Base-by-base conservation (phyloP, 1,140 invertebrate species). In the Polypedilum pembai region DNA sequence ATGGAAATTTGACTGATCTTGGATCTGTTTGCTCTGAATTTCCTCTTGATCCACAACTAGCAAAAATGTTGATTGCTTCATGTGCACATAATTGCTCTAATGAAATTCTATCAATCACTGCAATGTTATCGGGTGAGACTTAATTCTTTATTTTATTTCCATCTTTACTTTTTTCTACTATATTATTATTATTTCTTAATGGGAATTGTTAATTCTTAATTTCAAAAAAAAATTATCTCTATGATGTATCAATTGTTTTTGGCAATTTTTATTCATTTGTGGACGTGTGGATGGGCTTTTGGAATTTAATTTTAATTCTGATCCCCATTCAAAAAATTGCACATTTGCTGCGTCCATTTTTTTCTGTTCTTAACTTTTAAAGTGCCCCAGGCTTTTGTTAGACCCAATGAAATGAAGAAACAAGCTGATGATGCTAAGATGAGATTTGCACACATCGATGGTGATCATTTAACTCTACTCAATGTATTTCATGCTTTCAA, bases 401-500 rank as follows among this genome's bases (percentile, higher is more conserved):
- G 96, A 80, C 96, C 96, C n/a, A 95, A 95, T 83, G 96, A 98
- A 83, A 92, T 92, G 8, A 94, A 96, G 84, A 97, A 98, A 82
- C 94, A 94, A 73, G 95, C 96, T 4, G 96, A 99, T 83, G 96
- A 98, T 82, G 93, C 96, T 76, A 98, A 98, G 87, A 95, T 96
- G 91, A 86, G 95, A 75, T 99, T 99, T 84, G 96, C 96, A 0
- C 96, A 99, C 85, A 96, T 98, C 78, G 96, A 99, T 84, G 96
- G 96, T 17, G 96, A 99, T 84, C 96, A 99, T 83, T 87, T 99
- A 76, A 98, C 96, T 2, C 84, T 98, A 73, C 87, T 99, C 17
- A 98, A 99, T 82, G 96, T 98, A 2, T 98, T 98, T 81, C 96
- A 98, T 81, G 95, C 96, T 10, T 98, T 98, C 81, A 98, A 98